Conservation (phyloP, 2,888 invertebrate species). For the Blera fallax region DNA sequence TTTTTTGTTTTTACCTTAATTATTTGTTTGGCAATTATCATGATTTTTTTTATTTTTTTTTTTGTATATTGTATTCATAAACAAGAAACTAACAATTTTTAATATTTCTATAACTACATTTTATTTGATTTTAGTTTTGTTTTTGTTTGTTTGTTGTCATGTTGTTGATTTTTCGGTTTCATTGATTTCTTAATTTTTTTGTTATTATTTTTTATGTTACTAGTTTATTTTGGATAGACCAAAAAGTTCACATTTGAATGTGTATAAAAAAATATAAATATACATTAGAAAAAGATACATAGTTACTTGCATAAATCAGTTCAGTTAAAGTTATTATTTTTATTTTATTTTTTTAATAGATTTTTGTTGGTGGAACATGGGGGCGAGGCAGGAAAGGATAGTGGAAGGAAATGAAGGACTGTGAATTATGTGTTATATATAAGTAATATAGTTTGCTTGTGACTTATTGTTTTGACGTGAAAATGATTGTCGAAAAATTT, state of each 20-base stretch:
- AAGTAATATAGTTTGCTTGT: constrained; percentile 28
- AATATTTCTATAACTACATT: constrained; percentile 67
- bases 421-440: constrained; percentile 34
- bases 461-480: constrained; percentile 64
- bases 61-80: constrained; percentile 67
- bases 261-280: constrained; percentile 73
- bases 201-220: constrained; percentile 39
- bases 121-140: constrained; percentile 62
- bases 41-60: constrained; percentile 70
- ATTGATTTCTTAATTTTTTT: constrained; percentile 28
- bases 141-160: constrained; percentile 41
- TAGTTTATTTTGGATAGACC: constrained; percentile 72
- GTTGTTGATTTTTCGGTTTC: constrained; percentile 47
- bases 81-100: constrained; percentile 73
- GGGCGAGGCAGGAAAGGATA: neutral
- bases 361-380: constrained; percentile 16
- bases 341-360: constrained; percentile 33
- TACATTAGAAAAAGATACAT: constrained; percentile 73
- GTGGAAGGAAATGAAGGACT: constrained; percentile 60
- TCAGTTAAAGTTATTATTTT: constrained; percentile 63
- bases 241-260: constrained; percentile 70
- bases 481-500: constrained; percentile 73
- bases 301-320: constrained; percentile 73
- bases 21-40: constrained; percentile 62
- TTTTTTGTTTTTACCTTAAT: constrained; percentile 74